phyloP scores from a whole-genome alignment of 2,113 vertebrate species.

The Leptobrachium ailaonicum region DNA sequence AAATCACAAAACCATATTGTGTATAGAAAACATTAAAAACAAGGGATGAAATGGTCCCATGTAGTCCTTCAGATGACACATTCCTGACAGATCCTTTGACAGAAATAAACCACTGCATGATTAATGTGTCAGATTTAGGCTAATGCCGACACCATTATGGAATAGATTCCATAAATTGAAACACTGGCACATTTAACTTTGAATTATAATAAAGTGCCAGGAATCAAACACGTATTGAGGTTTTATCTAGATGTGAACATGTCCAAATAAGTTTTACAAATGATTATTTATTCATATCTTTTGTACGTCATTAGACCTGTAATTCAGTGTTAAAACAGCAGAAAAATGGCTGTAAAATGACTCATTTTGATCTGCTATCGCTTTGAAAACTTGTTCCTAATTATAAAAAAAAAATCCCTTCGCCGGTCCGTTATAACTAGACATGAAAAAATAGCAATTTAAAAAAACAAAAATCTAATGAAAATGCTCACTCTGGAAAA shows the following conservation, averaged over 20 bases:
- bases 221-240: not conserved
- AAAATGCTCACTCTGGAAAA: slow-evolving; percentile 20
- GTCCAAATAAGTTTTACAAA: not conserved
- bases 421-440: slow-evolving; percentile 22
- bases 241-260: not conserved
- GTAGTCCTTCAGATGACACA: too few species aligned
- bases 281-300: not conserved
- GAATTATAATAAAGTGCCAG: too few species aligned
- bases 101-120: too few species aligned
- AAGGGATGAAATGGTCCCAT: too few species aligned
- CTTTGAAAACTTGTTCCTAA: slow-evolving; percentile 23
- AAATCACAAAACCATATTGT: too few species aligned
- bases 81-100: too few species aligned
- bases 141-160: too few species aligned
- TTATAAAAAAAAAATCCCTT: slow-evolving; percentile 16
- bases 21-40: too few species aligned
- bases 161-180: too few species aligned
- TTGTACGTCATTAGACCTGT: not conserved
- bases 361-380: slow-evolving; percentile 37
- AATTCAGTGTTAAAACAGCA: not conserved
- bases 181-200: too few species aligned
- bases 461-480: slow-evolving; percentile 19
- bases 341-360: not conserved
- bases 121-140: too few species aligned
- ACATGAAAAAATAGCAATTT: slow-evolving; percentile 12